Base-by-base conservation (phyloP, 2,888 invertebrate species). In the Sclerodermus sp. region DNA sequence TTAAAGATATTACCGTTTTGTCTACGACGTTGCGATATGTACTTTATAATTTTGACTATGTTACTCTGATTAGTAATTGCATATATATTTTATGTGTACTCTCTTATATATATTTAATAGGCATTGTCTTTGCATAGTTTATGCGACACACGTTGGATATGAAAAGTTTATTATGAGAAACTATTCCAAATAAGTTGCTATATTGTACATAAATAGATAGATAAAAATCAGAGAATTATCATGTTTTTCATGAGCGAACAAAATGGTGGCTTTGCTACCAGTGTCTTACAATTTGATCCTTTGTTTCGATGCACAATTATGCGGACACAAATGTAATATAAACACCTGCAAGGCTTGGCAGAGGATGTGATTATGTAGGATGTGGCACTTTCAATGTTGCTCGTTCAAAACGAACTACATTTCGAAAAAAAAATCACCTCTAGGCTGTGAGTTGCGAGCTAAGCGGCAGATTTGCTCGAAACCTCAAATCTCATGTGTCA, bases 381-480 rank as follows among this genome's bases (percentile, higher is more conserved):
- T 53, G 46, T 42, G 53, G 49, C 46, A 53, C 57, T 55, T 42
- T 39, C 49, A 60, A 60, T 52, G 60, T 55, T 57, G 60, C 53
- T 60, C 60, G 53, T 68, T 64, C n/a, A 57, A 46, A 62, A 69
- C 63, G 60, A 62, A 58, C 40, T 16, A 15, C 49, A 40, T 31
- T 36, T 57, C 57, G 55, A 58, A 64, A 67, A 58, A 65, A 44
- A 58, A 73, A 74, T 73, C 68, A 75, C 71, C 66, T 71, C 67
- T 75, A 74, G 76, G 76, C 76, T 76, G 76, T 76, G 76, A 76
- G 74, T 75, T 67, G 71, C 71, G 73, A 76, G 73, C 70, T 71
- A 72, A 70, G 70, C 73, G 71, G 69, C 71, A 62, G 67, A 66
- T 62, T 73, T 72, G 72, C 76, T 76, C 74, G 71, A 76, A 66